Base-by-base conservation (phyloP, 2,113 vertebrate species). In the Psilopsiagon aymara region DNA sequence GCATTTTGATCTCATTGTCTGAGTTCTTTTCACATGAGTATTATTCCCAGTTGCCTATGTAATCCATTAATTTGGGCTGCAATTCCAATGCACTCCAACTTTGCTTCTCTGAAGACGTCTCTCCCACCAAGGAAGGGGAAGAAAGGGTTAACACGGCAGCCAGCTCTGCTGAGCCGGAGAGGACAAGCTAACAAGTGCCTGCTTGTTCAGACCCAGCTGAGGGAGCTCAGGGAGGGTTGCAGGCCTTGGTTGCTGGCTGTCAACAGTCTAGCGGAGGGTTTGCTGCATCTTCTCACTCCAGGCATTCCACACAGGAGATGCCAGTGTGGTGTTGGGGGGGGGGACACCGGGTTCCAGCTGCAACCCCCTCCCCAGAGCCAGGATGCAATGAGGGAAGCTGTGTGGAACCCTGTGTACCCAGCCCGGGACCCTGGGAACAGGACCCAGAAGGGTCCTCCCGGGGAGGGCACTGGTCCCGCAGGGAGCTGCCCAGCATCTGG, bases 131-230 rank as follows among this genome's bases (percentile, higher is more conserved):
- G 29, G 44, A 41, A 43, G 15, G 43, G 21, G 35, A 77, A 16
- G 66, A 33, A 57, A 71, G 86, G 44, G 92, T 97, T 94, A 95
- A 96, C 0, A 2, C 1, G 1, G 24, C 43, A 79, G 37, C 9
- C 66, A 69, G 78, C 68, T 64, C 73, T 69, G 49, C 76, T 73
- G 62, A 44, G 73, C 27, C 75, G 68, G 55, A 46, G 29, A 86
- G 31, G 64, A 49, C 67, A 63, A 20, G 33, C 62, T 70, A 93
- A 96, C 96, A 96, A 92, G 88, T 3, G 63, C 28, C 52, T 76
- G 19, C 94, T 96, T 96, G 95, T 97, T 96, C 77, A 77, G 59
- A 44, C 3, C 13, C 23, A 43, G 70, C 23, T 9, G 2, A 39
- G 71, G 63, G 62, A 69, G 39, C 6, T 6, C 20, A 9, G 78